Evolutionary conservation across 2,888 invertebrate species (phyloP), one percentile per base, ranked within the genome.

Genomic region (Magallana nippona): DNA sequence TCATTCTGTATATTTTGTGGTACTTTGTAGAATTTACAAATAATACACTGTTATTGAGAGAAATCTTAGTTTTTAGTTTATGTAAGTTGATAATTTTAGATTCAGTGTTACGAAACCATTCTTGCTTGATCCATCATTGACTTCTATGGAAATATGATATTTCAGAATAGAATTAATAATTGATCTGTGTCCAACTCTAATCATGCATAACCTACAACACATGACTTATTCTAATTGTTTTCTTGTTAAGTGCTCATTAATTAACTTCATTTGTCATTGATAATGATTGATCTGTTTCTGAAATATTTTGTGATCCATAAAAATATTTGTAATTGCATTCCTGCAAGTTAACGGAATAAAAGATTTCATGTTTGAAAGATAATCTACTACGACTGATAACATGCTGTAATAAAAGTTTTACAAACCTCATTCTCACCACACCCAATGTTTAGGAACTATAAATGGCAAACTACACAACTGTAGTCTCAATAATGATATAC

Each of bases 401-500:
- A 71, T 71, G 71, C 71, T 27, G 71, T 71, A 71, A 71, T 32
- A 71, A 71, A 32, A 22, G 15, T 71, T 71, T 19, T 27, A 22
- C 22, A 71, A 71, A 22, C 71, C 27, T 27, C 27, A 15, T 19
- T 71, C 71, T 71, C 71, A 71, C 71, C 71, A 19, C 71, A 71
- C 71, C 27, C 71, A 71, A 27, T 71, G 71, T 71, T 22, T 27
- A 13, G 27, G 32, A 27, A 71, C 22, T 32, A 60, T 60, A n/a
- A 22, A 71, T 27, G 71, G 71, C 10, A 22, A 71, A 13, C 5
- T 71, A 13, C 19, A 19, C 10, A 3, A 19, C 19, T 71, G 71
- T 27, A 71, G 32, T 71, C 8, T 71, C 27, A 44, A 71, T 71
- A 71, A 71, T 11, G 71, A 71, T 71, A 71, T 11, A 15, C 71